A percentile compares a stretch with the other conserved stretches of the same genome.
Conservation (phyloP, 2,888 invertebrate genomes). For the Coleophora flavipennella region DNA sequence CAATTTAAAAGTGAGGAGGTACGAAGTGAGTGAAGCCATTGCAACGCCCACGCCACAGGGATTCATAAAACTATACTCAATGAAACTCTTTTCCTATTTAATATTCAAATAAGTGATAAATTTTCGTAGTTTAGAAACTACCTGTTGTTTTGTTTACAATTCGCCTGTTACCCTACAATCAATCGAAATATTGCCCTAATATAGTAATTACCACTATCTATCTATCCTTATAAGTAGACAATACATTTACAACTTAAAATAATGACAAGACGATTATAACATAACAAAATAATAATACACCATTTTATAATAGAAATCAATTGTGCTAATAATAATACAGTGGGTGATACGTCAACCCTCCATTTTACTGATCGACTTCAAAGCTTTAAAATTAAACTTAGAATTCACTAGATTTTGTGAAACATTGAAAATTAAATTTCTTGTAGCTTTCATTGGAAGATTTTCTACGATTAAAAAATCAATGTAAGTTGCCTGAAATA, state of each 20-base stretch:
- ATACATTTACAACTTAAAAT: constrained; percentile 68
- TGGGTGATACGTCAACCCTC: constrained; percentile 30
- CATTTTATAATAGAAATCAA: constrained; percentile 36
- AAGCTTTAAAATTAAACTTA: too few species aligned
- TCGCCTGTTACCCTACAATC: constrained; percentile 37
- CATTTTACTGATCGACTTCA: constrained; percentile 20
- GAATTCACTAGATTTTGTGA: too few species aligned
- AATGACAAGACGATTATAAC: constrained; percentile 69
- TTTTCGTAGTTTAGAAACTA: too few species aligned
- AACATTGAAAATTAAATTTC: too few species aligned
- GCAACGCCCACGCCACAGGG: too few species aligned
- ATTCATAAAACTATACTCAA: constrained; percentile 5
- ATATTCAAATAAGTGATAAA: too few species aligned
- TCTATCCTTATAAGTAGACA: constrained; percentile 64
- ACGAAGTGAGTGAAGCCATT: constrained; percentile 18
- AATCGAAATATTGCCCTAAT: constrained; percentile 58
- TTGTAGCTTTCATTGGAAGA: too few species aligned
- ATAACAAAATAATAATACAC: constrained; percentile 49
- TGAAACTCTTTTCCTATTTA: too few species aligned
- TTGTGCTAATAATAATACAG: constrained; percentile 66
- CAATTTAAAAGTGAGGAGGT: constrained; percentile 8
- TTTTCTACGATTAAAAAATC: too few species aligned
- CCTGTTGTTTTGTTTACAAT: constrained; percentile 3
- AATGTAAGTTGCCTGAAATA: too few species aligned
- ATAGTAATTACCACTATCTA: constrained; percentile 61